Evolutionary conservation across 2,888 invertebrate species (phyloP), one percentile per base, ranked within the genome.

Genomic region (Arge pagana): DNA sequence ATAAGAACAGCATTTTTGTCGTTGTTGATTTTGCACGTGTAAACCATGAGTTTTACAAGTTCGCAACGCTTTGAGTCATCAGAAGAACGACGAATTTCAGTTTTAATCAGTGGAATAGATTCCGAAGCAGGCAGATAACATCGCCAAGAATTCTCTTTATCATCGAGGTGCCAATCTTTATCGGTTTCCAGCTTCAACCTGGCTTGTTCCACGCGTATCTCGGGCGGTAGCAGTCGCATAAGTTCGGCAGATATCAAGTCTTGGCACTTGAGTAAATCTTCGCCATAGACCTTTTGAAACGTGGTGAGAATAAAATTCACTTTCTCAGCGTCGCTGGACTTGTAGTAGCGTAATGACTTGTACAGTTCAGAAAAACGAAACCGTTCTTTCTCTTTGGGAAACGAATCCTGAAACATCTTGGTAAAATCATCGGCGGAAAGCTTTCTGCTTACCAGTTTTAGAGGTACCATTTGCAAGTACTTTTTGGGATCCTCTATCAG

Each of bases 11-110:
- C 60, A 0, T 60, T 42, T 1, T 64, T 33, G 42, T 74, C 70
- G 6, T 69, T 42, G 37, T 78, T 76, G 7, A 74, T 54, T 16
- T 59, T 64, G 31, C 74, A 77, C 8, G 59, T 61, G 16, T 53
- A 61, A 2, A 78, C 57, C 63, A 77, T 62, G 5, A 61, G 58
- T 0, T 48, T 16, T 0, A 72, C 40, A 2, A 72, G 33, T 0
- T 13, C 7, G 1, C 52, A 13, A 16, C 75, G 62, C 0, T 40
- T 35, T 1, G 53, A 26, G 3, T 45, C 16, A 2, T 55, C 36
- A 1, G 65, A 53, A 3, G 55, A 42, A 18, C 48, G 63, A 0
- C 37, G 3, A 4, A 74, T 68, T 21, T 69, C 55, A 0, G 33
- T 6, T 26, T 63, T 72, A 2, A 74, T 54, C 3, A 43, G 4